These are phyloP conservation scores for Drosophila lacteicornis DNA, from an alignment of 1,140 invertebrate genomes.

Conservation along the genomic window DNA sequence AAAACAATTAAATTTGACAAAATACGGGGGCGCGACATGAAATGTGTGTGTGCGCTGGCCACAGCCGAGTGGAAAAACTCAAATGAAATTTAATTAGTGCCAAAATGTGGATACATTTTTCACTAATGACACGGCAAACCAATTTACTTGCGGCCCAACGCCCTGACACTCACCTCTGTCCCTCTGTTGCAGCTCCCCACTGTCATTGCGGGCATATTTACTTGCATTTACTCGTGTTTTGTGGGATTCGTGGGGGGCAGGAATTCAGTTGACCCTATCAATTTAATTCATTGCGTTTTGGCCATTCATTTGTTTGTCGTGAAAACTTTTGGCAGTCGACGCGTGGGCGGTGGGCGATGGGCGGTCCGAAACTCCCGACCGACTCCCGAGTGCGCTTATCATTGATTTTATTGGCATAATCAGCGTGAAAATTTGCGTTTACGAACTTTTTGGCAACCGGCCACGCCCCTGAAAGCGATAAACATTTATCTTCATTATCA, in stretches of 20 bases:
- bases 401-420: slow-evolving; percentile 83
- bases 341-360: slow-evolving; percentile 7
- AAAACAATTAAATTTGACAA: slow-evolving; percentile 72
- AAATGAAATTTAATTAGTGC: slow-evolving; percentile 79
- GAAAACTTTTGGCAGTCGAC: slow-evolving; percentile 47
- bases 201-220: slow-evolving; percentile 18
- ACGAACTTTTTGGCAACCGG: slow-evolving; percentile 70
- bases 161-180: neutral
- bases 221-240: slow-evolving; percentile 19
- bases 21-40: slow-evolving; percentile 37
- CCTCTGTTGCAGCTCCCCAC: too few species aligned
- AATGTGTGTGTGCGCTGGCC: slow-evolving; percentile 29
- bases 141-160: slow-evolving; percentile 46
- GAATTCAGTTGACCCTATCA: slow-evolving; percentile 33
- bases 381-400: slow-evolving; percentile 60
- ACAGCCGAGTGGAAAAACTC: slow-evolving; percentile 39
- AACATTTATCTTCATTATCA: slow-evolving; percentile 82
- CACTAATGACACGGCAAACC: slow-evolving; percentile 69
- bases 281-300: slow-evolving; percentile 62
- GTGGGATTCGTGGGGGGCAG: slow-evolving; percentile 6
- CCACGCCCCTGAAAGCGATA: slow-evolving; percentile 73
- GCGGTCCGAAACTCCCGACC: slow-evolving; percentile 32
- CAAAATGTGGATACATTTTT: slow-evolving; percentile 69
- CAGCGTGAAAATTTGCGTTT: slow-evolving; percentile 76
- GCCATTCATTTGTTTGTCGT: slow-evolving; percentile 59